These are phyloP conservation scores for Hypena proboscidalis DNA, from an alignment of 2,888 invertebrate genomes.

Conservation along the genomic window DNA sequence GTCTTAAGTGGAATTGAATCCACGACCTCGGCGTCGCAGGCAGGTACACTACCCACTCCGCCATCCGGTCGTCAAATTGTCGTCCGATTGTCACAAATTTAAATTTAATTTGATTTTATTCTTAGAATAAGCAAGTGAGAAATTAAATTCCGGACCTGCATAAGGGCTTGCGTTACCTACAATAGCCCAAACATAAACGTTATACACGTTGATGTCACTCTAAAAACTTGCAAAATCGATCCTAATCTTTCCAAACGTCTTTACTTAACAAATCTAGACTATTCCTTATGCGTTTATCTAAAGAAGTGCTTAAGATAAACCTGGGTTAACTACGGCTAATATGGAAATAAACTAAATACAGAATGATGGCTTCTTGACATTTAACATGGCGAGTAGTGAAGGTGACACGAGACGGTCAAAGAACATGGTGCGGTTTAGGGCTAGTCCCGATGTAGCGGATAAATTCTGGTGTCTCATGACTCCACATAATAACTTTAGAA, in stretches of 20 bases:
- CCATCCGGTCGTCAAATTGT: too few relatives aligned
- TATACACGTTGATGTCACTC: background rate
- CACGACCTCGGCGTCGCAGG: too few relatives aligned
- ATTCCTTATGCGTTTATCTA: constrained; percentile 29
- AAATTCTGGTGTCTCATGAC: too few relatives aligned
- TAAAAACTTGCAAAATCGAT: constrained; percentile 15
- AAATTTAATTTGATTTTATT: too few relatives aligned
- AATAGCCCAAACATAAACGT: constrained; percentile 1
- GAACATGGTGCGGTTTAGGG: constrained; percentile 9
- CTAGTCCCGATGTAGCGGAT: background rate
- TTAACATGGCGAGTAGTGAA: constrained; percentile 24
- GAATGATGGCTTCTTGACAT: constrained; percentile 33
- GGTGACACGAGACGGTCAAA: constrained; percentile 29
- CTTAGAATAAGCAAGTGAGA: too few relatives aligned
- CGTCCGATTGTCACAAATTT: too few relatives aligned
- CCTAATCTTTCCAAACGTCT: constrained; percentile 29
- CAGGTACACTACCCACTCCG: too few relatives aligned
- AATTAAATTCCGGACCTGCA: too few relatives aligned
- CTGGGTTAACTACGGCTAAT: constrained; percentile 13
- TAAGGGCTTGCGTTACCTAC: too few relatives aligned
- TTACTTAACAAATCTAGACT: constrained; percentile 27
- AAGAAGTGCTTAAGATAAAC: constrained; percentile 36
- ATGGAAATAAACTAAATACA: constrained; percentile 29
- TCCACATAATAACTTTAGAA: too few relatives aligned
- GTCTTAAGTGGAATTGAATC: too few relatives aligned